Evolutionary conservation across 53 echinoderm and acorn worm genomes (phyloP).

Genomic region (Astropecten irregularis): DNA sequence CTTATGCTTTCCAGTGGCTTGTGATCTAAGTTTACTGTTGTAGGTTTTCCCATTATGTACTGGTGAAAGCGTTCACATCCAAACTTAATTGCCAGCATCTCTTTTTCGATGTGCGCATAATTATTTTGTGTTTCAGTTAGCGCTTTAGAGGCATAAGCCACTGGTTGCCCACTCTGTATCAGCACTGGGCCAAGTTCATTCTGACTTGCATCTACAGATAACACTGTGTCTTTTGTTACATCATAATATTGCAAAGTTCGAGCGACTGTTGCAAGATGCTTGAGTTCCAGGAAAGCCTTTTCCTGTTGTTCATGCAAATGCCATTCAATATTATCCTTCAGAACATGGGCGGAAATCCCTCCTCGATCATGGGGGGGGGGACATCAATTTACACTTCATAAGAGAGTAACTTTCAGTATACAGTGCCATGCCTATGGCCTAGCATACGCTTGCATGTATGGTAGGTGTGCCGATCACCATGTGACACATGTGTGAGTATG

Average conservation of each 20-base stretch:
- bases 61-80: constrained; percentile 11
- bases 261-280: background rate
- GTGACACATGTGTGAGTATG: too few relatives aligned
- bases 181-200: too few relatives aligned
- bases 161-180: background rate
- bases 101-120: constrained; percentile 11
- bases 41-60: background rate
- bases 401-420: too few relatives aligned
- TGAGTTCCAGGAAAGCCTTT: background rate
- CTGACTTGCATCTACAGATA: background rate
- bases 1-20: background rate
- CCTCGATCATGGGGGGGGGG: too few relatives aligned
- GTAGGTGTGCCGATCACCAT: too few relatives aligned
- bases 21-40: background rate
- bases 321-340: background rate
- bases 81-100: constrained; percentile 16
- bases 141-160: background rate
- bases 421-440: too few relatives aligned
- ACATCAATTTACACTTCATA: too few relatives aligned
- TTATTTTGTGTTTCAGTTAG: background rate
- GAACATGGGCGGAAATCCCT: too few relatives aligned
- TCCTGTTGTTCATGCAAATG: background rate
- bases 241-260: background rate
- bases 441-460: too few relatives aligned
- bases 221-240: background rate